Conservation (phyloP, 2,113 vertebrate genomes). For the Anoura caudifer region DNA sequence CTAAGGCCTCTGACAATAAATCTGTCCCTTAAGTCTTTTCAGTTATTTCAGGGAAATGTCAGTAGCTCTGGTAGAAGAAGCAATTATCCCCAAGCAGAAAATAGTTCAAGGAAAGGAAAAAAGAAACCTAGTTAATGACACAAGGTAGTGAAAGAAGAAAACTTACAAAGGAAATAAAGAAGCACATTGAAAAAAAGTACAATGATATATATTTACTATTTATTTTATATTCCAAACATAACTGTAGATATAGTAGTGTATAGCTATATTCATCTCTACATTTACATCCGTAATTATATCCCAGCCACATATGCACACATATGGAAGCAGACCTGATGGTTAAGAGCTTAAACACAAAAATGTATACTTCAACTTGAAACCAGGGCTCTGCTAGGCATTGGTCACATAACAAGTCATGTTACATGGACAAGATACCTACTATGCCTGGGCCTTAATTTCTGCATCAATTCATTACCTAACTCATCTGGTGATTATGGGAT, state of each 20-base stretch:
- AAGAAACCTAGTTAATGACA: conserved; percentile 43
- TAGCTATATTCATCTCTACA: conserved; percentile 1
- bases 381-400: neutral
- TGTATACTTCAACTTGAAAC: neutral
- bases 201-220: conserved; percentile 25
- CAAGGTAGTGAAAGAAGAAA: conserved; percentile 36
- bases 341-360: conserved; percentile 24
- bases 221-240: conserved; percentile 43
- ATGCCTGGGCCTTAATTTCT: neutral
- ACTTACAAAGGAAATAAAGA: conserved; percentile 7
- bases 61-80: conserved; percentile 54
- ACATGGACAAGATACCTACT: neutral
- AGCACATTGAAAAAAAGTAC: neutral
- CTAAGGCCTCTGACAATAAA: conserved; percentile 52
- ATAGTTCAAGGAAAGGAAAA: conserved; percentile 51
- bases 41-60: conserved; percentile 67
- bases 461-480: neutral
- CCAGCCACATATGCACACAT: neutral
- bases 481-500: neutral
- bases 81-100: conserved; percentile 56
- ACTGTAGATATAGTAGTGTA: neutral
- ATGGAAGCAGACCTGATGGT: neutral
- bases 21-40: conserved; percentile 53
- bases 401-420: neutral
- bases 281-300: conserved; percentile 25